Conservation (phyloP, 2,113 vertebrate species). For the Petrocephalus microphthalmus region DNA sequence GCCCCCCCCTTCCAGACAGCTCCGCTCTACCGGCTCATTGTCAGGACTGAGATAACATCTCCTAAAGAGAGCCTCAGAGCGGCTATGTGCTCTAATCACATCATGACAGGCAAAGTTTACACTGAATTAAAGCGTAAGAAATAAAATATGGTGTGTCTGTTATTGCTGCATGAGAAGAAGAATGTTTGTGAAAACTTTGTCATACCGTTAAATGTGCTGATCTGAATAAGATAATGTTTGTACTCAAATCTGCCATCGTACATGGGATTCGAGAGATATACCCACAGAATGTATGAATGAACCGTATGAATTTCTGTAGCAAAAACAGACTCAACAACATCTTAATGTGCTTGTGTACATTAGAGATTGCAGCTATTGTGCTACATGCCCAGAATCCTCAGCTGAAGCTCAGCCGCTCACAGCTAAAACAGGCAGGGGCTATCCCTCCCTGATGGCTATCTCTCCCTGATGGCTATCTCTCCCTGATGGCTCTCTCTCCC, state of each 20-base stretch:
- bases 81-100: neutral
- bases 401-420: neutral
- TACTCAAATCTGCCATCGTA: neutral
- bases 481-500: neutral
- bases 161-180: neutral
- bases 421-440: neutral
- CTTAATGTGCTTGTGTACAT: neutral
- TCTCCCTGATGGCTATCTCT: neutral
- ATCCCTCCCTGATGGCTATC: neutral
- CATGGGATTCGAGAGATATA: slow-evolving; percentile 8
- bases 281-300: neutral
- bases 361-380: neutral
- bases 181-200: neutral
- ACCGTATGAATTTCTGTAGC: slow-evolving; percentile 9
- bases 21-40: neutral
- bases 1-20: neutral
- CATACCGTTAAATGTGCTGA: neutral
- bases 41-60: neutral
- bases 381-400: neutral
- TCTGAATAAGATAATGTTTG: neutral
- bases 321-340: neutral
- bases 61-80: neutral
- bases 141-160: neutral
- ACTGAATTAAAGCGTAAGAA: neutral
- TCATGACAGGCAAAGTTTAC: neutral